These are phyloP conservation scores for Latrodectus geometricus DNA, from an alignment of 1,140 invertebrate genomes.

Conservation along the genomic window DNA sequence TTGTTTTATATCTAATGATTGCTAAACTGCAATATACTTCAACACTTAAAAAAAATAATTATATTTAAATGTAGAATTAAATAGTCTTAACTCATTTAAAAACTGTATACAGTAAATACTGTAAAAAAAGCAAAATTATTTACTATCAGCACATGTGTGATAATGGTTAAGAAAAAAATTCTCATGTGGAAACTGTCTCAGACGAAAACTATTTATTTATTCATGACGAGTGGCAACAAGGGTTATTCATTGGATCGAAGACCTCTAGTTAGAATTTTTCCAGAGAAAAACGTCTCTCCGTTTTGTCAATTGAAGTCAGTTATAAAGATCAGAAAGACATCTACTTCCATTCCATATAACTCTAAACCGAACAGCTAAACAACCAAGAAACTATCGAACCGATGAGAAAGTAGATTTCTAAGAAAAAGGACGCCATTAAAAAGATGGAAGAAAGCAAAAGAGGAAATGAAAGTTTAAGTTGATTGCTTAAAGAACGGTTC, in stretches of 20 bases:
- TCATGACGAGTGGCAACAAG: slow-evolving; percentile 1
- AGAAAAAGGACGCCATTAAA: background rate
- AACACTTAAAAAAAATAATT: too few relatives aligned
- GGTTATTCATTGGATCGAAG: slow-evolving; percentile 30
- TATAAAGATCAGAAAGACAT: slow-evolving; percentile 8
- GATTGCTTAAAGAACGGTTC: too few relatives aligned
- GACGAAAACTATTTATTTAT: background rate
- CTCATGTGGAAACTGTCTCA: background rate
- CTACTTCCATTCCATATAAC: background rate
- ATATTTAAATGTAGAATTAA: too few relatives aligned
- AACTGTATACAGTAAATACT: background rate
- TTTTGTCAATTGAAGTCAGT: slow-evolving; percentile 26
- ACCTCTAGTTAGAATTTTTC: slow-evolving; percentile 26
- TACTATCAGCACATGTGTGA: background rate
- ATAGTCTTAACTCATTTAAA: background rate
- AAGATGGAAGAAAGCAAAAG: background rate
- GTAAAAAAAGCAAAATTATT: background rate
- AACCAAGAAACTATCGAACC: background rate
- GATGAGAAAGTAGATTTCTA: background rate
- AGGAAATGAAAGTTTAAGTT: too few relatives aligned
- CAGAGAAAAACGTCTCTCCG: slow-evolving; percentile 13
- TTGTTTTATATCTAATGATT: too few relatives aligned
- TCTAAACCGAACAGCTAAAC: background rate
- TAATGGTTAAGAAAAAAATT: background rate
- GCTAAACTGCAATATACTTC: too few relatives aligned